These are phyloP conservation scores for Pseudomugil gertrudae DNA, from an alignment of 2,797 vertebrate species.

Conservation along the genomic window DNA sequence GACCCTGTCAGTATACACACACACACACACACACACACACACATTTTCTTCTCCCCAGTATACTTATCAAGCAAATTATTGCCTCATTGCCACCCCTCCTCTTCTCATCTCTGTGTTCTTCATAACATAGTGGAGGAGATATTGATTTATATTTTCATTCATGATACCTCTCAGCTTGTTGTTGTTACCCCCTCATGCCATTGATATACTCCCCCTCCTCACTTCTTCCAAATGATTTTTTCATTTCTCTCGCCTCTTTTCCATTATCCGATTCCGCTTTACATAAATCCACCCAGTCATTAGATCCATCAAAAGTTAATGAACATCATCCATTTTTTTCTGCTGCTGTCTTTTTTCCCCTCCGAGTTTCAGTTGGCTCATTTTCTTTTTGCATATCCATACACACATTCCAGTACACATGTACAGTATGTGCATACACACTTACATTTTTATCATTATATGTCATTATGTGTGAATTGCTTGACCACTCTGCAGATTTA, in stretches of 20 bases:
- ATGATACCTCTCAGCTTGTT: constrained; percentile 75
- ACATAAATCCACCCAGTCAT: constrained; percentile 73
- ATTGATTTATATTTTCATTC: constrained; percentile 84
- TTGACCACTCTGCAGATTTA: too few species aligned
- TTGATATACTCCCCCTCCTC: constrained; percentile 68
- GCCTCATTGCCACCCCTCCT: constrained; percentile 70
- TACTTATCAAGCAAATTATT: constrained; percentile 82
- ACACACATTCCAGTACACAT: constrained; percentile 10
- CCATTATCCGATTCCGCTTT: constrained; percentile 70
- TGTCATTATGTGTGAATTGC: too few species aligned
- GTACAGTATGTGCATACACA: neutral
- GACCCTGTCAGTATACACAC: constrained; percentile 78
- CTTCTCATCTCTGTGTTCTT: constrained; percentile 56
- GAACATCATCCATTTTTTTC: constrained; percentile 68
- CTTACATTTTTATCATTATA: too few species aligned
- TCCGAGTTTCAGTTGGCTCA: constrained; percentile 30
- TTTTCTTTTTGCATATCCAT: constrained; percentile 31
- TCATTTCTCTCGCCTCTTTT: constrained; percentile 70
- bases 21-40: constrained; percentile 45
- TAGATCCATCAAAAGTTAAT: constrained; percentile 80
- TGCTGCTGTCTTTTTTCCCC: constrained; percentile 40
- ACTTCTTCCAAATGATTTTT: constrained; percentile 75
- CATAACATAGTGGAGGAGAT: constrained; percentile 71
- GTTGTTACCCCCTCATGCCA: constrained; percentile 69
- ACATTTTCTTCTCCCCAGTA: constrained; percentile 42